Conservation (phyloP, 2,797 vertebrate species). For the Bovichtus diacanthus region DNA sequence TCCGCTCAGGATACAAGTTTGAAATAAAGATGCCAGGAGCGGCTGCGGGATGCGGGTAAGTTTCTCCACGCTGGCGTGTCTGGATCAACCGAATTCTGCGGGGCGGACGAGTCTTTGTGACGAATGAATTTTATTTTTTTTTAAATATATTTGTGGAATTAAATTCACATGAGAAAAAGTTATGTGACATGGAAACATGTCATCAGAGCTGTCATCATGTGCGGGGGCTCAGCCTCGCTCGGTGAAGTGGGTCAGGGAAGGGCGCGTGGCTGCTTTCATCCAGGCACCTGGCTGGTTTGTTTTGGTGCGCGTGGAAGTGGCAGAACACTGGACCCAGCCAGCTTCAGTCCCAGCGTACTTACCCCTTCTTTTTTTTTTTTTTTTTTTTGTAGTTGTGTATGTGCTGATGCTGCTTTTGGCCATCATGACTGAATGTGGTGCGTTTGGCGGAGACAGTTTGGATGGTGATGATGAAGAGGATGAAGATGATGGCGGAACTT, state of each 20-base stretch:
- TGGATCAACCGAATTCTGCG: neutral
- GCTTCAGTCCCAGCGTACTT: neutral
- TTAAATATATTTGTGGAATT: neutral
- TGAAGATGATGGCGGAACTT: neutral
- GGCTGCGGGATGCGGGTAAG: conserved; percentile 73
- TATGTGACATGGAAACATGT: neutral
- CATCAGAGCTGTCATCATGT: neutral
- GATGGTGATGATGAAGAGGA: neutral
- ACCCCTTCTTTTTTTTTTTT: no score
- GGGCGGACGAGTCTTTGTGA: neutral
- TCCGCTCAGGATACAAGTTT: conserved; percentile 39
- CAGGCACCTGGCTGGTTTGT: conserved; percentile 33
- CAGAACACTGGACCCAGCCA: neutral
- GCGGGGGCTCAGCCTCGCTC: neutral
- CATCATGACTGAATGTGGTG: neutral
- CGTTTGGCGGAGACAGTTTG: neutral
- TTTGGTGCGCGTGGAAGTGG: conserved; percentile 34
- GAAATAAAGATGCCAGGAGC: conserved; percentile 50
- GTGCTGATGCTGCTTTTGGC: neutral
- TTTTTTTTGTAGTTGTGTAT: neutral
- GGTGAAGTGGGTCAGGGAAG: conserved; percentile 40
- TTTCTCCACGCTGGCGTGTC: conserved; percentile 28
- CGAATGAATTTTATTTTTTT: rapidly evolving
- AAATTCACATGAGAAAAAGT: conserved; percentile 32
- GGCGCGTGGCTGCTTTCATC: conserved; percentile 28